Conservation (phyloP, 1,140 invertebrate genomes). For the Amyelois transitella region DNA sequence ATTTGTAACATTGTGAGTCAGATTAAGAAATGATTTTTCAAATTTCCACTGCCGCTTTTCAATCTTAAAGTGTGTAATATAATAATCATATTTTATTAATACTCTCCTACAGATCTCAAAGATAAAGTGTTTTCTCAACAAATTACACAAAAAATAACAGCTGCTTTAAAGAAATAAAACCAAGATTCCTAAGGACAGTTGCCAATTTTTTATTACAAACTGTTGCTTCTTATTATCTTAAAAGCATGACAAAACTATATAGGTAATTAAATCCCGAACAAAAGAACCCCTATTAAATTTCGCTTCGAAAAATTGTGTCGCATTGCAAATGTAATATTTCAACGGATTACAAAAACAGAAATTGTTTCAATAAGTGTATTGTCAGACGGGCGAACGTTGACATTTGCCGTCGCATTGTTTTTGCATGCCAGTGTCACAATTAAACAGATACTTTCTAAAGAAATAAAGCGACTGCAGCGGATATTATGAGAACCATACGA, state of each 20-base stretch:
- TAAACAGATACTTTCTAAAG: neutral
- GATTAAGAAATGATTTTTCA: too few relatives aligned
- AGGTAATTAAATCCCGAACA: neutral
- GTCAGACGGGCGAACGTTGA: neutral
- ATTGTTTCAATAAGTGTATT: neutral
- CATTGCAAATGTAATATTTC: conserved; percentile 17
- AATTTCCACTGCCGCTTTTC: too few relatives aligned
- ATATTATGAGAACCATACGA: neutral
- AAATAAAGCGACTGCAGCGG: neutral
- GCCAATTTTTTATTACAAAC: too few relatives aligned
- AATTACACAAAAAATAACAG: too few relatives aligned
- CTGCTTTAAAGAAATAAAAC: too few relatives aligned
- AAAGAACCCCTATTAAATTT: neutral
- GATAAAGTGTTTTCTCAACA: too few relatives aligned
- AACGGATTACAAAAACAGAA: neutral
- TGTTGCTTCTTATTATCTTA: too few relatives aligned
- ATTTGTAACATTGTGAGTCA: too few relatives aligned
- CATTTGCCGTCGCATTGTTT: neutral
- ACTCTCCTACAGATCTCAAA: too few relatives aligned
- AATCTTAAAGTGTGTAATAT: too few relatives aligned
- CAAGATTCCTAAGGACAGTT: too few relatives aligned
- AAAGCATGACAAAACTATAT: neutral
- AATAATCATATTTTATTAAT: too few relatives aligned
- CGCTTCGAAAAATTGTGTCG: conserved; percentile 18
- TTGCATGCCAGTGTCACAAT: neutral